Evolutionary conservation across 2,888 invertebrate genomes (phyloP), one percentile per base, ranked within the genome.

Genomic region (Acronicta psi): DNA sequence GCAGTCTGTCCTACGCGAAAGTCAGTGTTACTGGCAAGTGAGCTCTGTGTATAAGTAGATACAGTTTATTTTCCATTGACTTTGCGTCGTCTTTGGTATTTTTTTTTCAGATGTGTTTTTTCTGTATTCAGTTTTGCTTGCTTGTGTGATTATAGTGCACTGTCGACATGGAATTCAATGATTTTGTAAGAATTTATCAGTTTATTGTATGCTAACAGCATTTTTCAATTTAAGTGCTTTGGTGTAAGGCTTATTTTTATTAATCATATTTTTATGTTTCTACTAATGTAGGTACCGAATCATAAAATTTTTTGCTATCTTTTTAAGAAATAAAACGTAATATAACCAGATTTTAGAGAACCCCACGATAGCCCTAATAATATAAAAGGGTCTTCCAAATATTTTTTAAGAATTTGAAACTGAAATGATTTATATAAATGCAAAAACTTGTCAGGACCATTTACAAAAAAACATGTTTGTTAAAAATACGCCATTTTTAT

Each of bases 21-120:
- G 75, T 72, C 68, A 80, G 89, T 88, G 89, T 89, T 38, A 77
- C 76, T 90, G 90, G 72, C 66, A 61, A 86, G 88, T 90, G 75
- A 79, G 73, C 69, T 83, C 57, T 85, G 86, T 85, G 74, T 65
- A 49, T 45, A 69, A 68, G 75, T 75, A 59, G 54, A 80, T 80
- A 84, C 71, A 73, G 69, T 67, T 42, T 38, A 55, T 55, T 55
- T 64, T 53, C 60, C 69, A 64, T 57, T 54, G 60, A 63, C 58
- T 34, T 50, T 62, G 64, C 59, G 52, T 75, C 29, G 55, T 62
- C 62, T 44, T 50, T 59, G 59, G 56, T 23, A 56, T 46, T 31
- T 49, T 59, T 67, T 56, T 60, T 50, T 40, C 13, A 51, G 20
- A 29, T 17, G 45, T 56, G 52, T 57, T 61, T 69, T 45, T 60